Evolutionary conservation across 2,888 invertebrate species (phyloP), one percentile per base, ranked within the genome.

Genomic region (Anoplius nigerrimus): DNA sequence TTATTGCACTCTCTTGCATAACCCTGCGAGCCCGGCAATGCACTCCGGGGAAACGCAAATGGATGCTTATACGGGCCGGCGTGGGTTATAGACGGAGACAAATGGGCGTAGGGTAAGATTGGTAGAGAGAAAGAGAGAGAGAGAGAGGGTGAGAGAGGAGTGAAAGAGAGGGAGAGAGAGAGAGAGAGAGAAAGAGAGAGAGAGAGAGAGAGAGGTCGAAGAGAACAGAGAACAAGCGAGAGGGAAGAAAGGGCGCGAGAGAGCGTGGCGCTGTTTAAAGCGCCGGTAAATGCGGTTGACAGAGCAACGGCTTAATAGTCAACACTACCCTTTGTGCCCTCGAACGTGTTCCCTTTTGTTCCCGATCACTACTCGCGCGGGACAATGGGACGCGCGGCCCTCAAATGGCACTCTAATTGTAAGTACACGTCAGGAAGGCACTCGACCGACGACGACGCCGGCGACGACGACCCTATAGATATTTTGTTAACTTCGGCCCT

Each of bases 341-440:
- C 11, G 11, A 34, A 34, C 22, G 59, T 45, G 69, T 65, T 60
- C 61, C n/a, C 66, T 64, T 76, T 74, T 72, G 74, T 76, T 69
- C 67, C 61, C 66, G 79, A 76, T 72, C 72, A 67, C 69, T 64
- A 71, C 70, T 78, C 64, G 52, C 58, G 56, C 3, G 27, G 54
- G 64, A 78, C 78, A 78, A 78, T 78, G 54, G 75, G 48, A 69
- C 66, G 34, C 34, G 56, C 63, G 70, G 70, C 51, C 62, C 67
- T 43, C 56, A 69, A 77, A 71, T 71, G 69, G 58, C 51, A 66
- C 69, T 69, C 65, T 74, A 70, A 76, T 78, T 74, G 67, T 62
- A 43, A 72, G 60, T 65, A 51, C 65, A 43, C 61, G 62, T 27
- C 48, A 34, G 22, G 53, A 13, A 66, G 13, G 16, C 46, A 51